Base-by-base conservation (phyloP, 1,140 invertebrate genomes). In the Achroia grisella region DNA sequence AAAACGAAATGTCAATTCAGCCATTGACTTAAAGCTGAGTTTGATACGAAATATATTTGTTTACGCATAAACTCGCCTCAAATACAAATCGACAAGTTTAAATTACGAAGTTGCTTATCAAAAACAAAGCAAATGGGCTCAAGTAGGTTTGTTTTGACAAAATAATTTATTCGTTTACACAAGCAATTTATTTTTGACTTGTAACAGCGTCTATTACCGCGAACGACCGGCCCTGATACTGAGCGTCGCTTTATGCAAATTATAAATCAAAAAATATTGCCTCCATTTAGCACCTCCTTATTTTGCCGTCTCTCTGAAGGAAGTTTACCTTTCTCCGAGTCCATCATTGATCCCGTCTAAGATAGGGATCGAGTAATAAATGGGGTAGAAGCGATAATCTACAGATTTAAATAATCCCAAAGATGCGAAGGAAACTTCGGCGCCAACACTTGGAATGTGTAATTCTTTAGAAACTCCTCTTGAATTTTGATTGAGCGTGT, bases 291-390 rank as follows among this genome's bases (percentile, higher is more conserved):
- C 39, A 42, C 27, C 9, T 42, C 39, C 32, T 42, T 42, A 42
- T 33, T 29, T 11, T 31, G 13, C 13, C 12, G 28, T 4, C 12
- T 13, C 12, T 13, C 29, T 32, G 13, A 15, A 30, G 10, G 28
- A 29, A 42, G 42, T 44, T 44, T 33, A 44, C 42, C 42, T 43
- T 37, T 17, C 35, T 15, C 8, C 31, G 33, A 44, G 39, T 42
- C 29, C 39, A 42, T 36, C 42, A 44, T 29, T 44, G 42, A 44
- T 44, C 42, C 42, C 2, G 42, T 32, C 27, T 44, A 36, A 44
- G 42, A 44, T 44, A 44, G 30, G 30, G 42, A 44, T 44, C 42
- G 17, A n/a, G 42, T 44, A 44, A 44, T 44, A 44, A 44, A 44
- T 44, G 42, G 42, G 15, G 32, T 17, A 42, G 30, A 10, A 36